Conservation (phyloP, 1,140 invertebrate genomes). For the Diprion similis region DNA sequence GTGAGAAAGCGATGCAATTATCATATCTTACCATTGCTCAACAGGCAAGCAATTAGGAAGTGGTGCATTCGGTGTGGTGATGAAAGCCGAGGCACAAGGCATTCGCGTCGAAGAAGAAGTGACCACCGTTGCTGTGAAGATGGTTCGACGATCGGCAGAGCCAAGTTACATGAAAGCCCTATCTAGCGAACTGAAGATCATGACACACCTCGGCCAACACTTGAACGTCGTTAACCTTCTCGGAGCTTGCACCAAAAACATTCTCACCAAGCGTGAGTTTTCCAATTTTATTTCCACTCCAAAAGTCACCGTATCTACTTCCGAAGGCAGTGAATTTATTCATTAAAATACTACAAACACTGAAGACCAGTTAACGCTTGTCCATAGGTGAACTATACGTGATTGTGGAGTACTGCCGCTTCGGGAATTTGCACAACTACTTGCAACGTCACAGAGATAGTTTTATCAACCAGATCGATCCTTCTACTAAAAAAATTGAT, state of each 20-base stretch:
- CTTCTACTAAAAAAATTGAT: constrained; percentile 70
- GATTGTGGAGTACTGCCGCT: constrained; percentile 93
- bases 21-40: background rate
- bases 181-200: constrained; percentile 92
- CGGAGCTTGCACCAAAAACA: constrained; percentile 90
- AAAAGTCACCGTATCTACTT: too few relatives aligned
- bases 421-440: constrained; percentile 90
- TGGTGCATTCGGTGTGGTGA: constrained; percentile 92
- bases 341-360: too few relatives aligned
- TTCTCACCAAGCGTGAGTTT: constrained; percentile 79
- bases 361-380: too few relatives aligned
- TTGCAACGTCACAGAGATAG: constrained; percentile 76
- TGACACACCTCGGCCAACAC: constrained; percentile 93
- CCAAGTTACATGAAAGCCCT: constrained; percentile 78
- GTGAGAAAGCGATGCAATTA: background rate
- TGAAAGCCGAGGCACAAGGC: constrained; percentile 84
- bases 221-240: constrained; percentile 94
- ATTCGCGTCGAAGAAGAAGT: constrained; percentile 75
- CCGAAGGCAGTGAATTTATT: too few relatives aligned
- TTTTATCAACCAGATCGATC: constrained; percentile 83
- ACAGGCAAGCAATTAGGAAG: constrained; percentile 84
- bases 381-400: constrained; percentile 81
- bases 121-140: constrained; percentile 85
- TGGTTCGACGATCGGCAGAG: constrained; percentile 81
- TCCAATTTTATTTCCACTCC: background rate